Evolutionary conservation across 2,797 vertebrate genomes (phyloP).

Genomic region (Chaenodraco wilsoni): DNA sequence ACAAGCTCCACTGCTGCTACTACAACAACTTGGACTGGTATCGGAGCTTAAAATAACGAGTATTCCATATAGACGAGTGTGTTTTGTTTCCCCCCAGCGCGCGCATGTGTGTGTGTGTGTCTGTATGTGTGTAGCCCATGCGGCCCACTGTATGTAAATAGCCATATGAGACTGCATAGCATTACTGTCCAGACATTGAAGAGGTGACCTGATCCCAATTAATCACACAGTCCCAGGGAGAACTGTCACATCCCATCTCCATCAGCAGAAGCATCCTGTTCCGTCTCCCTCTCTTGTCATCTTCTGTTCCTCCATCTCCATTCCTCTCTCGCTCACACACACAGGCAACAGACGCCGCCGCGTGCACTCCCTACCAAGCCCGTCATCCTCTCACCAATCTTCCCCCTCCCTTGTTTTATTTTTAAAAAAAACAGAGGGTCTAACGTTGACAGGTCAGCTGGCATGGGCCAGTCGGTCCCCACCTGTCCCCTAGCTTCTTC

Average conservation of each 20-base stretch:
- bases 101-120: conserved; percentile 36
- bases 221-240: conserved; percentile 93
- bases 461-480: conserved; percentile 72
- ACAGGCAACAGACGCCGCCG: conserved; percentile 37
- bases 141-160: conserved; percentile 86
- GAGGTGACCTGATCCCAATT: conserved; percentile 96
- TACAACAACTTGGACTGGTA: conserved; percentile 79
- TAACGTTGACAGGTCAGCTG: conserved; percentile 81
- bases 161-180: conserved; percentile 87
- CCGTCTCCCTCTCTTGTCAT: conserved; percentile 81
- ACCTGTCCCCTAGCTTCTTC: conserved; percentile 76
- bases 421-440: conserved; percentile 57
- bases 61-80: conserved; percentile 68
- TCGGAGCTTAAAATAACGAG: conserved; percentile 81
- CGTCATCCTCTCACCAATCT: conserved; percentile 34
- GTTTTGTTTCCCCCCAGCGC: conserved; percentile 62
- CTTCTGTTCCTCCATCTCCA: conserved; percentile 74
- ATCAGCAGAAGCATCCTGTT: conserved; percentile 82
- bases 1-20: conserved; percentile 80
- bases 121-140: conserved; percentile 64
- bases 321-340: conserved; percentile 37
- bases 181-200: conserved; percentile 86
- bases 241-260: conserved; percentile 93
- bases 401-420: conserved; percentile 60
- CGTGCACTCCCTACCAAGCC: conserved; percentile 37